These are phyloP conservation scores for Columba guinea DNA, from an alignment of 2,797 vertebrate species.

Conservation along the genomic window DNA sequence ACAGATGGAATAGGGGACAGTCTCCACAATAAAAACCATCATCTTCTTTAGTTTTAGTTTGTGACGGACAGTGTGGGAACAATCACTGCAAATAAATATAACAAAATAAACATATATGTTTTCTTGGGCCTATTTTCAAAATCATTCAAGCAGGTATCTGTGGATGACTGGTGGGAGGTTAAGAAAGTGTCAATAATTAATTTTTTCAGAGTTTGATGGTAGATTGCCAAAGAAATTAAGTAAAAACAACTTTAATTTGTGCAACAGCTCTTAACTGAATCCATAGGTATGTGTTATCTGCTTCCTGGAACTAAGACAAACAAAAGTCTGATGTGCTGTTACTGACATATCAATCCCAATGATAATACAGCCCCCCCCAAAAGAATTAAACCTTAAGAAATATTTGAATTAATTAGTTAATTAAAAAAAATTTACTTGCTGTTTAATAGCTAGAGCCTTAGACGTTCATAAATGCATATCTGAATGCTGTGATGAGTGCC, in stretches of 20 bases:
- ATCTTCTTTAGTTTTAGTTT: background rate
- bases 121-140: background rate
- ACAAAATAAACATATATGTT: background rate
- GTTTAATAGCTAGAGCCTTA: background rate
- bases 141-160: background rate
- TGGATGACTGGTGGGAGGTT: background rate
- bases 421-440: background rate
- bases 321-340: background rate
- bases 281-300: background rate
- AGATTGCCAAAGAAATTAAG: background rate
- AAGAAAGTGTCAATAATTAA: background rate
- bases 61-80: background rate
- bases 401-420: background rate
- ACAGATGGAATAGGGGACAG: background rate
- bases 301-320: background rate
- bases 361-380: background rate
- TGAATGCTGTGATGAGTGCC: background rate
- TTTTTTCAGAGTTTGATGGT: background rate
- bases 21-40: background rate
- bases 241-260: background rate
- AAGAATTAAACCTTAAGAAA: background rate
- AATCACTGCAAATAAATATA: background rate
- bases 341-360: background rate
- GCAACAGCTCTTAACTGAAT: background rate
- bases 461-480: background rate